Conservation (phyloP, 2,888 invertebrate genomes). For the Keiferia lycopersicella region DNA sequence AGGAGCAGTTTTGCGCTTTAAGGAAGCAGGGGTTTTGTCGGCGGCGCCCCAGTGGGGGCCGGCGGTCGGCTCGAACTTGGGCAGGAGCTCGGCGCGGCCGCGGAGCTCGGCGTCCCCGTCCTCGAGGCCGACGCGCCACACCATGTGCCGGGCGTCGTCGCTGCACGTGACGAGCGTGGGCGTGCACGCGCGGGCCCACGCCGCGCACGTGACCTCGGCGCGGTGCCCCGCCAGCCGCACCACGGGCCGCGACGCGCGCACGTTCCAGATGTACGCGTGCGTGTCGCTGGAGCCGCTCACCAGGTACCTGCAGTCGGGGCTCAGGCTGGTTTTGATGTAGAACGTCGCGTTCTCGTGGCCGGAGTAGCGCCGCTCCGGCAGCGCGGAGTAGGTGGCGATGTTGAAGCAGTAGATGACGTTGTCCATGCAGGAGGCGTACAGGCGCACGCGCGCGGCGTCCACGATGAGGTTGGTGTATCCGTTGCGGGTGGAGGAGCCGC, state of each 20-base stretch:
- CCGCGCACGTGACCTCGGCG: conserved; percentile 93
- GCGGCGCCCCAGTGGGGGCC: conserved; percentile 52
- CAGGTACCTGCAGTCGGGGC: conserved; percentile 90
- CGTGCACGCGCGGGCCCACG: conserved; percentile 85
- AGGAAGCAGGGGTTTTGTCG: conserved; percentile 48
- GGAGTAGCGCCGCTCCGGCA: conserved; percentile 84
- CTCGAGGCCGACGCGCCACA: conserved; percentile 86
- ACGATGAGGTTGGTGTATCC: conserved; percentile 90
- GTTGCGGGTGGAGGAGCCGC: conserved; percentile 84
- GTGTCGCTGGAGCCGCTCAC: conserved; percentile 95
- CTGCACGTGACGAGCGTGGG: conserved; percentile 87
- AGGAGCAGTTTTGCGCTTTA: conserved; percentile 42
- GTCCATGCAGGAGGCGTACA: conserved; percentile 95
- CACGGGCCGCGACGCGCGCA: conserved; percentile 83
- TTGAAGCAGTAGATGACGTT: conserved; percentile 93
- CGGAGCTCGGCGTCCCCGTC: conserved; percentile 47
- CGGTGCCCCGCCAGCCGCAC: conserved; percentile 87
- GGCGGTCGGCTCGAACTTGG: conserved; percentile 46
- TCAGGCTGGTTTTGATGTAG: conserved; percentile 91
- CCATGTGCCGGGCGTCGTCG: conserved; percentile 89
- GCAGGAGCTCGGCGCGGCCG: conserved; percentile 59
- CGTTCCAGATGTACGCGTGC: conserved; percentile 93
- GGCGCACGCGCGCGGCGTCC: conserved; percentile 84
- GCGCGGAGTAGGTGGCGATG: conserved; percentile 83
- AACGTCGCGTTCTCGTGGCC: conserved; percentile 91